Base-by-base conservation (phyloP, 2,888 invertebrate species). In the Eudemis profundana region DNA sequence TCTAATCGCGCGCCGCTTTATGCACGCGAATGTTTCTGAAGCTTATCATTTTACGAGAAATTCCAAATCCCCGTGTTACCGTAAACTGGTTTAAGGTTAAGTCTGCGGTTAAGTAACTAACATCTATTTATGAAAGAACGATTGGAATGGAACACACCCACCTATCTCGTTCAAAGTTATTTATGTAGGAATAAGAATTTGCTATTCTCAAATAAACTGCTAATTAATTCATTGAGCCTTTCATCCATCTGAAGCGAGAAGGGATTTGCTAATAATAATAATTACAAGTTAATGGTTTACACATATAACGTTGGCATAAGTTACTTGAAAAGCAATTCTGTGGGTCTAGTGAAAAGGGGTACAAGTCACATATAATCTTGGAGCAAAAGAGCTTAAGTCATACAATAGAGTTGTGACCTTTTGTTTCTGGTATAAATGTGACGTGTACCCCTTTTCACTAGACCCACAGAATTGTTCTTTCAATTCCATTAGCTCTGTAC, bases 21-120 rank as follows among this genome's bases (percentile, higher is more conserved):
- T 57, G 63, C 63, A 64, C 50, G 60, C 65, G 59, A 59, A 65
- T 65, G 38, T 57, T 49, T 27, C 19, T 40, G 27, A 4, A 7
- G 8, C 15, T 2, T 15, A 42, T 42, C 27, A 27, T 56, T 42
- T 51, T 29, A 29, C 38, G 42, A 19, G 12, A 44, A 8, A 33
- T 10, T 10, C 33, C 33, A 33, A 33, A 33, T 33, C 10, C 8
- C n/a, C n/a, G n/a, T n/a, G n/a, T 4, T 33, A 33, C 10, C 33
- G 33, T 10, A 10, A 33, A 33, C 33, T 33, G 33, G 33, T 33
- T 33, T 33, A 12, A 33, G 8, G 33, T 33, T 33, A 27, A 27
- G 27, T 7, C 27, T 27, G 27, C 27, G 27, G 27, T 27, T 27
- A 33, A 33, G 33, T 33, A 33, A 33, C 33, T 33, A 33, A 33